Evolutionary conservation across 2,888 invertebrate genomes (phyloP).

Genomic region (Agriotes lineatus): DNA sequence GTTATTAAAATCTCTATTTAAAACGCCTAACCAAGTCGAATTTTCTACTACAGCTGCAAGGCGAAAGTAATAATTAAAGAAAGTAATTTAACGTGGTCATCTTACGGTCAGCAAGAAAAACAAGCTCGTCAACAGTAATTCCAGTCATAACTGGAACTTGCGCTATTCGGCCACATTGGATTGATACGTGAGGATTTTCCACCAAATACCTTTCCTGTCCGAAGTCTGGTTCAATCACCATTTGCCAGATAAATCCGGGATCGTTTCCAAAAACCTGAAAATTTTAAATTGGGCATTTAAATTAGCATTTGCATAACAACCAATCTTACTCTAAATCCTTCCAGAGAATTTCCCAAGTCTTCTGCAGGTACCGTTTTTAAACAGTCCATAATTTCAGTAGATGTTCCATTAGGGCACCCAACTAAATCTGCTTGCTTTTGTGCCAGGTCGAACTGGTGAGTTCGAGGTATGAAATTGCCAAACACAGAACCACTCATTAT

Average conservation of each 20-base stretch:
- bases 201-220: slow-evolving; percentile 75
- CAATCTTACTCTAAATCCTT: slow-evolving; percentile 64
- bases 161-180: slow-evolving; percentile 69
- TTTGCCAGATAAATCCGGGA: slow-evolving; percentile 66
- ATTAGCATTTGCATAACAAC: too few species aligned
- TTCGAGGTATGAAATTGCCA: slow-evolving; percentile 66
- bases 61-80: too few species aligned
- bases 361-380: slow-evolving; percentile 66
- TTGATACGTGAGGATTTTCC: slow-evolving; percentile 70
- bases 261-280: slow-evolving; percentile 26
- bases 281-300: too few species aligned
- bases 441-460: slow-evolving; percentile 68
- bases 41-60: slow-evolving; percentile 5
- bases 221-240: slow-evolving; percentile 74
- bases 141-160: slow-evolving; percentile 76
- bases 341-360: slow-evolving; percentile 65
- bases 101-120: slow-evolving; percentile 72
- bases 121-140: slow-evolving; percentile 75
- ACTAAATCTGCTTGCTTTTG: slow-evolving; percentile 70
- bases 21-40: background rate
- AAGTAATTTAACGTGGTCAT: too few species aligned
- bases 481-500: slow-evolving; percentile 73
- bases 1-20: background rate
- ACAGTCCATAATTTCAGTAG: slow-evolving; percentile 69
- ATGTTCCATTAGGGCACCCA: slow-evolving; percentile 67